Base-by-base conservation (phyloP, 2,888 invertebrate species). In the Pheosia tremula region DNA sequence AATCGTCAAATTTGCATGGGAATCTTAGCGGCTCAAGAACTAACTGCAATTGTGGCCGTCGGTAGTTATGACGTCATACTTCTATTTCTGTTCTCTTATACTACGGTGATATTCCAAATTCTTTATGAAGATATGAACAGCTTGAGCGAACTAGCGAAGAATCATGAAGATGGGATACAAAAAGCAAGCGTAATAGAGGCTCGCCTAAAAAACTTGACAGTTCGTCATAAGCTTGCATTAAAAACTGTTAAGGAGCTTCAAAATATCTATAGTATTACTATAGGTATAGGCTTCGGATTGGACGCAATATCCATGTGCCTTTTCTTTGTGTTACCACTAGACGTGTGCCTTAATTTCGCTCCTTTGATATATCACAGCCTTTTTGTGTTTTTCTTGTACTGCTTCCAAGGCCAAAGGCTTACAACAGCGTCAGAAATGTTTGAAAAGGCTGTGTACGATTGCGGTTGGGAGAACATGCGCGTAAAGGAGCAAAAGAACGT, bases 401-500 rank as follows among this genome's bases (percentile, higher is more conserved):
- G 84, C 65, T 73, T 76, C 39, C 74, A 75, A 72, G 83, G 85
- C 0, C 83, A 85, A 59, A 77, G 77, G 43, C 72, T 85, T 57
- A 79, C 77, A 5, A 81, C 79, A 57, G 83, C 83, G 11, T 72
- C 84, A 11, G 77, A 81, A 61, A 73, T 69, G 58, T 79, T 83
- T 56, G 82, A 83, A 69, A 75, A 64, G 11, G 79, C 80, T 0
- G 75, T 85, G 6, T 85, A 84, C 53, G 71, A 69, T 59, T 81
- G 82, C 57, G 80, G 83, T 24, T 85, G 85, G 85, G 76, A 85
- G 66, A 72, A 76, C n/a, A 76, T 84, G 45, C 57, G 53, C 43
- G 63, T 69, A 3, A 71, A 64, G 59, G 72, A 82, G 11, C 74
- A 73, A 54, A 80, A 67, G 66, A 61, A 69, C 45, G 69, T 85